These are phyloP conservation scores for Pachyrhynchus sulphureomaculatus DNA, from an alignment of 1,140 invertebrate genomes.

Conservation along the genomic window DNA sequence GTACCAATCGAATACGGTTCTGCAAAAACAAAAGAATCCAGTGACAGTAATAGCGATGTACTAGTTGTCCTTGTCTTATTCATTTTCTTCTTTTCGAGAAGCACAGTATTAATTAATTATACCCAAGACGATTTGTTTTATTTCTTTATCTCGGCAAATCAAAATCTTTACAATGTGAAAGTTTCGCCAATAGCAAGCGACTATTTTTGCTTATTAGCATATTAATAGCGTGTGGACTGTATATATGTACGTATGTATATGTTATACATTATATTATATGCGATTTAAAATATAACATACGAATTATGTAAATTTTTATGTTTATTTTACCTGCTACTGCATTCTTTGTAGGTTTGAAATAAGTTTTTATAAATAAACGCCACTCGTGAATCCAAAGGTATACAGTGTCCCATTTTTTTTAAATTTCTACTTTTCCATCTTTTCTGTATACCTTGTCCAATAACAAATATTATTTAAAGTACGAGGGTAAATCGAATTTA, in stretches of 20 bases:
- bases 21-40: slow-evolving; percentile 6
- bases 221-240: background rate
- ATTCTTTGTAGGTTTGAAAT: too few species aligned
- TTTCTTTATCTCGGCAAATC: slow-evolving; percentile 25
- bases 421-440: too few species aligned
- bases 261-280: too few species aligned
- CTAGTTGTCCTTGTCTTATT: slow-evolving; percentile 17
- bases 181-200: slow-evolving; percentile 10
- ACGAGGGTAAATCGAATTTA: too few species aligned
- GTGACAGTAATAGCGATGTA: slow-evolving; percentile 16
- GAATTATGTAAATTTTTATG: too few species aligned
- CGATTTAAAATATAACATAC: background rate
- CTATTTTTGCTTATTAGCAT: background rate
- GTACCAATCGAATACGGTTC: slow-evolving; percentile 3
- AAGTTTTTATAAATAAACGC: too few species aligned
- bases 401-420: too few species aligned
- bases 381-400: too few species aligned
- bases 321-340: too few species aligned
- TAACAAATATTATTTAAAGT: too few species aligned
- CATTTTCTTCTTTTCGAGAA: slow-evolving; percentile 15
- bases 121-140: slow-evolving; percentile 19
- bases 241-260: background rate
- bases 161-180: slow-evolving; percentile 5
- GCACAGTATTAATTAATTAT: slow-evolving; percentile 27
- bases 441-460: too few species aligned